These are phyloP conservation scores for Ctenoplectra terminalis DNA, from an alignment of 1,140 invertebrate species.

Conservation along the genomic window DNA sequence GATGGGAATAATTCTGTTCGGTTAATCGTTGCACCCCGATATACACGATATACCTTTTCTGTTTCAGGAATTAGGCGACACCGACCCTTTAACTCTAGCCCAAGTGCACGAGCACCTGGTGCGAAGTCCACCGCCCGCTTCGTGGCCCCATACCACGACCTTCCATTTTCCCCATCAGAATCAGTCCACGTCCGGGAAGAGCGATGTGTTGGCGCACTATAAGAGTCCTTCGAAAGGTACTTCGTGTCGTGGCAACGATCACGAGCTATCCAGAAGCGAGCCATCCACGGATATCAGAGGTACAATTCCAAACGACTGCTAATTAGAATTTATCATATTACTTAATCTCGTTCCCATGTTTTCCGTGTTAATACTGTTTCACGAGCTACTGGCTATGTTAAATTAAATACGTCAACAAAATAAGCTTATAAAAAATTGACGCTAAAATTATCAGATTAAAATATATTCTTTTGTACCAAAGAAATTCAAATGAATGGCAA, in stretches of 20 bases:
- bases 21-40: no score
- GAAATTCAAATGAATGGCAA: no score
- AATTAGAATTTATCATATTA: background rate
- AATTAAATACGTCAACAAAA: no score
- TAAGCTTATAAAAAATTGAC: no score
- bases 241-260: constrained; percentile 68
- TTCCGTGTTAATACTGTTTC: no score
- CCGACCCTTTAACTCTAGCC: constrained; percentile 88
- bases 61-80: constrained; percentile 86
- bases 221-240: constrained; percentile 74
- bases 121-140: constrained; percentile 90
- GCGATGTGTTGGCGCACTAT: constrained; percentile 58
- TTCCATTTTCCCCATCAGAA: constrained; percentile 78
- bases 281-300: constrained; percentile 78
- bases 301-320: constrained; percentile 41
- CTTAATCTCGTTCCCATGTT: no score
- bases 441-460: no score
- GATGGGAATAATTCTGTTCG: no score
- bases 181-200: constrained; percentile 57
- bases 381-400: no score
- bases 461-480: no score
- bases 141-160: constrained; percentile 84
- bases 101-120: constrained; percentile 93
- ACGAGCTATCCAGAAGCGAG: constrained; percentile 78
- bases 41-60: background rate